These are phyloP conservation scores for Patiria miniata DNA, from an alignment of 35 echinoderm and acorn worm genomes.

Conservation along the genomic window DNA sequence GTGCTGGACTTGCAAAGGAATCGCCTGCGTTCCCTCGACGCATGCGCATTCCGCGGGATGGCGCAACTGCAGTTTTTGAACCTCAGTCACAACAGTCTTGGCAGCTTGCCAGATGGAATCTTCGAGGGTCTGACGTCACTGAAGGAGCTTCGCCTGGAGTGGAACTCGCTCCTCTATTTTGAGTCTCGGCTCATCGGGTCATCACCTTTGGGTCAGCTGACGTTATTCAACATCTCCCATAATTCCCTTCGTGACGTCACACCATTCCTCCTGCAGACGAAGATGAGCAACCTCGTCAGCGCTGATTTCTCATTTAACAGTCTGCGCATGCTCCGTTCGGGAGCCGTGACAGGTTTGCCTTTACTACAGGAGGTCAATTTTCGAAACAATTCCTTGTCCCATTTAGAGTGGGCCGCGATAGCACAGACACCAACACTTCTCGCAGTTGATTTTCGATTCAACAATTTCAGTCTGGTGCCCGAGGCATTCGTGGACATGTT, in stretches of 20 bases:
- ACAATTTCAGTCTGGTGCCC: background rate
- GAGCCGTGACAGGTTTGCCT: background rate
- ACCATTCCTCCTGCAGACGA: background rate
- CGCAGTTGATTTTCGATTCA: background rate
- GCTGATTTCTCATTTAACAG: background rate
- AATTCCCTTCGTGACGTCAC: background rate
- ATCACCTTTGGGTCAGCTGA: too few relatives aligned
- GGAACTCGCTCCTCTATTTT: background rate
- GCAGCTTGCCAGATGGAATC: background rate
- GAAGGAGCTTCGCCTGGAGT: background rate
- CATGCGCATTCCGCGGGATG: slow-evolving; percentile 9
- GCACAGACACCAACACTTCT: background rate
- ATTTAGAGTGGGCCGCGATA: background rate
- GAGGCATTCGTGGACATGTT: background rate
- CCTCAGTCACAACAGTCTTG: background rate
- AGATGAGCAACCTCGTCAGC: background rate
- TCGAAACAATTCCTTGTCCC: background rate
- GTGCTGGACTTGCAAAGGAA: background rate
- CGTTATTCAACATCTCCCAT: background rate
- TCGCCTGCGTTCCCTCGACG: background rate
- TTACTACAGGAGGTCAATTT: background rate
- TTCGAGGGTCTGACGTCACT: slow-evolving; percentile 7
- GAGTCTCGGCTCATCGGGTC: background rate
- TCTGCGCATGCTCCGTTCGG: background rate
- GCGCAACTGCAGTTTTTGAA: background rate